Percentiles rank a stretch among this genome's conserved stretches.
These are phyloP conservation scores for Mirza zaza DNA, from an alignment of 2,113 vertebrate genomes.

Conservation along the genomic window DNA sequence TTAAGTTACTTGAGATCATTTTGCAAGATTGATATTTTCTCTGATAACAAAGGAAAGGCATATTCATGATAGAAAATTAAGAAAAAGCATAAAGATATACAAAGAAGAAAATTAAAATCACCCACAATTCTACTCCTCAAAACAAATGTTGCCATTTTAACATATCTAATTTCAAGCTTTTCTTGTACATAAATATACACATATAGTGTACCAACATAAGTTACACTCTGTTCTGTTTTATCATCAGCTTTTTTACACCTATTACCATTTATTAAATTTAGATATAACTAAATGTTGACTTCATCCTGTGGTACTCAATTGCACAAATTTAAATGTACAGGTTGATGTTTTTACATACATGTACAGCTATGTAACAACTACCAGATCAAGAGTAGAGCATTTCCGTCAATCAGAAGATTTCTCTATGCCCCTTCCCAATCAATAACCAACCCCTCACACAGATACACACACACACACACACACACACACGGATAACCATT, in stretches of 20 bases:
- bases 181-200: not conserved
- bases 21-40: not conserved
- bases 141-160: not conserved
- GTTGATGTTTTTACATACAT: not conserved
- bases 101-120: constrained; percentile 44
- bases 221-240: not conserved
- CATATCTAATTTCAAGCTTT: not conserved
- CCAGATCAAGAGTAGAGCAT: not conserved
- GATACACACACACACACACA: too few species aligned
- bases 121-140: not conserved
- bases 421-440: not conserved
- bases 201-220: not conserved
- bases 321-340: not conserved
- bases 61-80: not conserved
- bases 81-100: not conserved
- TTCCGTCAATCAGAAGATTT: not conserved
- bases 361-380: not conserved
- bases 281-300: not conserved
- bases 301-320: not conserved
- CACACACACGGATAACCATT: not conserved
- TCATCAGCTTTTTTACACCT: not conserved
- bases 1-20: constrained; percentile 39
- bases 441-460: not conserved
- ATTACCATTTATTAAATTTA: not conserved
- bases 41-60: not conserved